phyloP scores from a whole-genome alignment of 2,888 invertebrate genomes.

The Tenthredo scrophulariae region DNA sequence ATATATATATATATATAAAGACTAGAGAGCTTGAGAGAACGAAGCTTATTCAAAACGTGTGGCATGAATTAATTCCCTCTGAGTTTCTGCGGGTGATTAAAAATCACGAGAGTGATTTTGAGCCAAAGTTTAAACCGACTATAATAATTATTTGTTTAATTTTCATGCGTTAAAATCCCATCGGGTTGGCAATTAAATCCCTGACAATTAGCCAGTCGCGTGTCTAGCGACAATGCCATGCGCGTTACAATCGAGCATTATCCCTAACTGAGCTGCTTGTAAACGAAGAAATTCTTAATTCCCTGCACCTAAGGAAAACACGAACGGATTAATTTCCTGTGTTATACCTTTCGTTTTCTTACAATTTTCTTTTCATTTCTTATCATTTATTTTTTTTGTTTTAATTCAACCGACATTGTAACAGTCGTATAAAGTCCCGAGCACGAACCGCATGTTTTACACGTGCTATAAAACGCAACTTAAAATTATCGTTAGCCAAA shows the following conservation, averaged over 20 bases:
- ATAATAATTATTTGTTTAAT: constrained; percentile 20
- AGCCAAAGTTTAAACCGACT: not conserved
- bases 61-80: not conserved
- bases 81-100: not conserved
- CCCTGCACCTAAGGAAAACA: not conserved
- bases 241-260: constrained; percentile 23
- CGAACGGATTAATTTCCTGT: not conserved
- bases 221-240: constrained; percentile 32
- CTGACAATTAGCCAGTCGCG: constrained; percentile 33
- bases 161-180: constrained; percentile 34
- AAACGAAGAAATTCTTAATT: constrained; percentile 16
- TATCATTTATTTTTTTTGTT: not conserved
- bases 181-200: constrained; percentile 22
- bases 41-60: not conserved
- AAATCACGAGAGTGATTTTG: constrained; percentile 3
- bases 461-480: not conserved
- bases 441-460: not conserved
- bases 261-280: not conserved
- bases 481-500: not conserved
- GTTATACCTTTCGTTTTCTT: not conserved
- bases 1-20: no score
- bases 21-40: not conserved
- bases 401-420: not conserved
- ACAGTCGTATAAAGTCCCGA: not conserved
- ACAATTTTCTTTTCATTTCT: not conserved